These are phyloP conservation scores for Octodonta nipae DNA, from an alignment of 2,888 invertebrate genomes.

Conservation along the genomic window DNA sequence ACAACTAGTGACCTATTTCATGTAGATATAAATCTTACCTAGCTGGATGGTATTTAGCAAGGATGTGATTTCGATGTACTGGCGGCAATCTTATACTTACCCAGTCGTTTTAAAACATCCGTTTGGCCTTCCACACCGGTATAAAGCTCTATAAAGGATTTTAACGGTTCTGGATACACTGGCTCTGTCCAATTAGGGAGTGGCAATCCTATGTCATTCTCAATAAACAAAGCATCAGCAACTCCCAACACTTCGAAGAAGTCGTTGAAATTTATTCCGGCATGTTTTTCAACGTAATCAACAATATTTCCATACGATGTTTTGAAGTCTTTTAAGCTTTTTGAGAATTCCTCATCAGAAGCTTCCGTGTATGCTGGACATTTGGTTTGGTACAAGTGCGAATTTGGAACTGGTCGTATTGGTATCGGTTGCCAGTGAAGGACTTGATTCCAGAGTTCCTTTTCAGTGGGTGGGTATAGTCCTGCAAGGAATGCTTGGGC, in stretches of 20 bases:
- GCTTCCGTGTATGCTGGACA: not conserved
- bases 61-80: too few species aligned
- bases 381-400: too few species aligned
- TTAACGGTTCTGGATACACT: not conserved
- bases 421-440: not conserved
- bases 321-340: not conserved
- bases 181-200: not conserved
- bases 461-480: not conserved
- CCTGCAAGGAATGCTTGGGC: not conserved
- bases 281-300: not conserved
- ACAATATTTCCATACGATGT: not conserved
- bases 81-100: too few species aligned
- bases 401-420: not conserved
- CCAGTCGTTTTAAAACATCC: too few species aligned
- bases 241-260: not conserved
- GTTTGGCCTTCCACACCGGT: too few species aligned
- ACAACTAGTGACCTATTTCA: too few species aligned
- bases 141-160: too few species aligned
- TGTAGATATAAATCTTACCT: too few species aligned
- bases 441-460: not conserved
- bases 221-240: not conserved
- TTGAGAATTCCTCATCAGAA: not conserved
- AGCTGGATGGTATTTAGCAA: too few species aligned
- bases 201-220: not conserved
- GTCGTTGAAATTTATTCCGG: not conserved